Evolutionary conservation across 2,888 invertebrate genomes (phyloP).

Genomic region (Melieria omissa): DNA sequence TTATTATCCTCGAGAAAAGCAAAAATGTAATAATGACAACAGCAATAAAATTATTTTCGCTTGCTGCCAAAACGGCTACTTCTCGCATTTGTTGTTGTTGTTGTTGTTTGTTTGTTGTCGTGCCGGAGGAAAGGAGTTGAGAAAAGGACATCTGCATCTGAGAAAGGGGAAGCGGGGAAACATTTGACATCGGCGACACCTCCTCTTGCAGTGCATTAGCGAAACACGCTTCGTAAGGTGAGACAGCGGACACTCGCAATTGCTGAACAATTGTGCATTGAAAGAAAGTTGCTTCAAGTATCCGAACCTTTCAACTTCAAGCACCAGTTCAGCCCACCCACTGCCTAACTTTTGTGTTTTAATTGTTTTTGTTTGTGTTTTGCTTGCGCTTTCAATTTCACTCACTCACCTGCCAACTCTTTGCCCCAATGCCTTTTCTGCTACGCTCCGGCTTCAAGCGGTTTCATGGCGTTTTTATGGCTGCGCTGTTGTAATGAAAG

Average conservation of each 20-base stretch:
- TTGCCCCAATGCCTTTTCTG: neutral
- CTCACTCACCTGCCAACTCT: neutral
- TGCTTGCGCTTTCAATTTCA: neutral
- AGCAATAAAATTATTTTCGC: conserved; percentile 58
- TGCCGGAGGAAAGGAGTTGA: too few relatives aligned
- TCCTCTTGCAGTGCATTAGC: too few relatives aligned
- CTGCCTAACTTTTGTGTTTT: neutral
- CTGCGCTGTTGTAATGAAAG: neutral
- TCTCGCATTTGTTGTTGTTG: neutral
- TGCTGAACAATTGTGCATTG: conserved; percentile 17
- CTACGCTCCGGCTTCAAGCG: neutral
- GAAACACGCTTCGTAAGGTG: neutral
- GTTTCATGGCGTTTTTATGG: neutral
- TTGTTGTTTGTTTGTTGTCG: neutral
- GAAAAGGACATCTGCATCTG: too few relatives aligned
- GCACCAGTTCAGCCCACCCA: too few relatives aligned
- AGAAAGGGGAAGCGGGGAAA: too few relatives aligned
- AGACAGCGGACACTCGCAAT: neutral
- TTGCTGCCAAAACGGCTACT: neutral
- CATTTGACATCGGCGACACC: too few relatives aligned
- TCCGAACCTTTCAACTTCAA: neutral
- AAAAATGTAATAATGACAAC: conserved; percentile 58
- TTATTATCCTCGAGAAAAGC: conserved; percentile 47
- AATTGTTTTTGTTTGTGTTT: neutral
- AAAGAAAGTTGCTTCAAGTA: conserved; percentile 1